phyloP scores from a whole-genome alignment of 2,888 invertebrate genomes.

The Anthoptus insignis region DNA sequence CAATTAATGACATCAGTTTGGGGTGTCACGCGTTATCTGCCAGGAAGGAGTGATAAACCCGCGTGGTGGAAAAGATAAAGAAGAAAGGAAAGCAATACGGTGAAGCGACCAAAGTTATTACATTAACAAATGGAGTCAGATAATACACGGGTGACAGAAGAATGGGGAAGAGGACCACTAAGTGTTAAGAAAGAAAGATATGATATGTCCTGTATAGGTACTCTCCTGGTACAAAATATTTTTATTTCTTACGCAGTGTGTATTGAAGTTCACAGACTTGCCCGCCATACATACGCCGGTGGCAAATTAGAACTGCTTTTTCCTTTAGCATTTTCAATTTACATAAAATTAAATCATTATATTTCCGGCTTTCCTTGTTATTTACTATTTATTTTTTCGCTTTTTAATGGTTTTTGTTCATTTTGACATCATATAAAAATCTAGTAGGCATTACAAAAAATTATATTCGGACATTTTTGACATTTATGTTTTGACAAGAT shows the following conservation, averaged over 20 bases:
- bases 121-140: no score
- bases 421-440: slow-evolving; percentile 15
- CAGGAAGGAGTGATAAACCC: no score
- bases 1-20: no score
- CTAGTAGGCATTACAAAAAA: slow-evolving; percentile 17
- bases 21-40: no score
- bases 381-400: slow-evolving; percentile 40
- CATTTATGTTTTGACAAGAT: background rate
- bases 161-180: no score
- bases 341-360: slow-evolving; percentile 53
- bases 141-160: no score
- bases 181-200: no score
- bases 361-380: slow-evolving; percentile 46
- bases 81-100: no score
- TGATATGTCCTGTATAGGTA: no score
- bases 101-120: no score
- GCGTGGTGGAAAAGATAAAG: no score
- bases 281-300: slow-evolving; percentile 68
- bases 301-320: slow-evolving; percentile 52
- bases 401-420: slow-evolving; percentile 29
- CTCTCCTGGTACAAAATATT: no score
- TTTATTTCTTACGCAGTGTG: slow-evolving; percentile 64
- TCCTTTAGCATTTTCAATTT: slow-evolving; percentile 62
- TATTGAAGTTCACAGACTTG: slow-evolving; percentile 71
- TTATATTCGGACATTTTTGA: slow-evolving; percentile 17